phyloP scores from a whole-genome alignment of 1,140 invertebrate genomes.

The Cyphomyrmex costatus region DNA sequence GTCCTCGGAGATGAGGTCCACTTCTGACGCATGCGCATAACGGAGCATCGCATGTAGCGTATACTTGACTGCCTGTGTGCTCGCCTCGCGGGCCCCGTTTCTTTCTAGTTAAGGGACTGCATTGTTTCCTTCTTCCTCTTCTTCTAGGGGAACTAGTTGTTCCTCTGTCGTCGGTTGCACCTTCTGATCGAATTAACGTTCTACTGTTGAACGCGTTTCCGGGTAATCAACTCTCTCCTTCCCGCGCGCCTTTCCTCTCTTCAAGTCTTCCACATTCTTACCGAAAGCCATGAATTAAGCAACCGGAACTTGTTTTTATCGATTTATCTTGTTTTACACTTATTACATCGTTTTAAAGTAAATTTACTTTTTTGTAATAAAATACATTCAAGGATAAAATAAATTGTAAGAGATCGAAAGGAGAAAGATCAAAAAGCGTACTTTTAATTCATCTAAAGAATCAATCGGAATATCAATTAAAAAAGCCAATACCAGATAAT shows the following conservation, averaged over 20 bases:
- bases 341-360: not conserved
- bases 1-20: constrained; percentile 64
- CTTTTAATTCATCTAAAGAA: no score
- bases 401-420: not conserved
- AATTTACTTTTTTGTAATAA: not conserved
- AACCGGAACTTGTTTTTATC: not conserved
- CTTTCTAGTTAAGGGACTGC: constrained; percentile 33
- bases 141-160: constrained; percentile 28
- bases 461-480: no score
- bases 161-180: constrained; percentile 30
- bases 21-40: constrained; percentile 72
- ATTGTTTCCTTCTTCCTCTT: constrained; percentile 14
- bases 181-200: constrained; percentile 52
- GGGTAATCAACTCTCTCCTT: constrained; percentile 23
- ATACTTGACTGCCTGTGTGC: constrained; percentile 22
- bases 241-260: not conserved
- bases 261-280: not conserved
- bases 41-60: constrained; percentile 70
- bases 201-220: constrained; percentile 35
- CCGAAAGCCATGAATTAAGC: constrained; percentile 6
- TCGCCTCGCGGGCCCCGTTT: constrained; percentile 27
- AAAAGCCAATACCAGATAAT: no score
- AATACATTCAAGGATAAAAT: not conserved
- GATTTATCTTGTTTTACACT: not conserved
- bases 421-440: not conserved